Base-by-base conservation (phyloP, 2,113 vertebrate species). In the Albula goreensis region DNA sequence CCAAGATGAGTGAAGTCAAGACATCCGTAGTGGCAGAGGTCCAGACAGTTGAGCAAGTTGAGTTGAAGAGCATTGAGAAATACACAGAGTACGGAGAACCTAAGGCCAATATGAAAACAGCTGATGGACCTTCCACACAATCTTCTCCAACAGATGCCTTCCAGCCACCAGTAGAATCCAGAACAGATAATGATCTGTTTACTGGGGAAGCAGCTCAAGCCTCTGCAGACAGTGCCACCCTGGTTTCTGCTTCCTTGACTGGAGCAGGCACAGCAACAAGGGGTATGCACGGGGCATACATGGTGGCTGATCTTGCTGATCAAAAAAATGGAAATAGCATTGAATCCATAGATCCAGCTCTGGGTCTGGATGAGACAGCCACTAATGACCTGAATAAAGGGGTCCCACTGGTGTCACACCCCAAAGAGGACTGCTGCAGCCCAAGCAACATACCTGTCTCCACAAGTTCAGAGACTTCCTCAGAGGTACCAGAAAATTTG, bases 361-460 rank as follows among this genome's bases (percentile, higher is more conserved):
- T 90, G 31, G 89, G 89, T 85, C 85, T 92, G 49, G 89, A 90
- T 70, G 85, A 89, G 63, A 90, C 92, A 50, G 93, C 92, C 57
- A 96, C 96, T 78, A 96, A 96, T 93, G 96, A 96, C 85, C 92
- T 96, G 22, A 96, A 96, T 89, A 96, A 96, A 89, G 95, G 96
- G 52, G 93, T 95, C 50, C 93, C 92, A 83, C 88, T 94, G 85
- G 88, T 96, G 50, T 94, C 94, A 52, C 91, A 92, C 51, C 93
- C 94, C 41, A 96, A 94, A 92, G 96, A 96, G 1, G 92, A 89
- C 80, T 91, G 93, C 56, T 91, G 93, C 60, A 95, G 93, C 86
- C 93, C 91, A 84, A 96, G 95, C 88, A 96, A 96, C 84, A 96
- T 96, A 86, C 95, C 96, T 9, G 88, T 96, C 63, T 94, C 93